Conservation (phyloP, 2,113 vertebrate genomes). For the Hydrochoerus hydrochaeris region DNA sequence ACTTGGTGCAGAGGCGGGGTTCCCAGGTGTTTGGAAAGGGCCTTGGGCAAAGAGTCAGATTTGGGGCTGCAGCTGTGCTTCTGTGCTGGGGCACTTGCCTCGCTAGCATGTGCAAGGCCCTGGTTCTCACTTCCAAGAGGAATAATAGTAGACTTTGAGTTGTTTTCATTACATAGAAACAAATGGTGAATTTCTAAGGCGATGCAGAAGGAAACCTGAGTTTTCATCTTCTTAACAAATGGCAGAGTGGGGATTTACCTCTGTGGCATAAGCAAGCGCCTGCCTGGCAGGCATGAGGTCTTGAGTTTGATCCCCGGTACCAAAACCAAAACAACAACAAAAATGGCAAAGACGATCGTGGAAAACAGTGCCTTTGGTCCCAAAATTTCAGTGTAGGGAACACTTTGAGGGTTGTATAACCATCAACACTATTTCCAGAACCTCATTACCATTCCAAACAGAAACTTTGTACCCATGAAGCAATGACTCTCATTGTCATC, state of each 20-base stretch:
- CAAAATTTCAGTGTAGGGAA: background rate
- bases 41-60: no score
- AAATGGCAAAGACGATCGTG: background rate
- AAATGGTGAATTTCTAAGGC: background rate
- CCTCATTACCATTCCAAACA: background rate
- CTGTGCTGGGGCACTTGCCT: background rate
- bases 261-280: no score
- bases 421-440: background rate
- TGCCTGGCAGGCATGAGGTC: no score
- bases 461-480: background rate
- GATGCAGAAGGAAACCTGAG: background rate
- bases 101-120: no score
- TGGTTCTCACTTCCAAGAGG: background rate
- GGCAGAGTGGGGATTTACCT: background rate
- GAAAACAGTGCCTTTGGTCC: background rate
- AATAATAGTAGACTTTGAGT: background rate
- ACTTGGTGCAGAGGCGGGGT: no score
- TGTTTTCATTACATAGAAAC: constrained; percentile 16
- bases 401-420: background rate
- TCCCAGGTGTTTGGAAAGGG: no score
- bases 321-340: no score
- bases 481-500: background rate
- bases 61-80: no score
- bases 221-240: background rate
- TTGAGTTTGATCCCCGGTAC: no score